Conservation (phyloP, 2,113 vertebrate species). For the Onychorhynchus coronatus region DNA sequence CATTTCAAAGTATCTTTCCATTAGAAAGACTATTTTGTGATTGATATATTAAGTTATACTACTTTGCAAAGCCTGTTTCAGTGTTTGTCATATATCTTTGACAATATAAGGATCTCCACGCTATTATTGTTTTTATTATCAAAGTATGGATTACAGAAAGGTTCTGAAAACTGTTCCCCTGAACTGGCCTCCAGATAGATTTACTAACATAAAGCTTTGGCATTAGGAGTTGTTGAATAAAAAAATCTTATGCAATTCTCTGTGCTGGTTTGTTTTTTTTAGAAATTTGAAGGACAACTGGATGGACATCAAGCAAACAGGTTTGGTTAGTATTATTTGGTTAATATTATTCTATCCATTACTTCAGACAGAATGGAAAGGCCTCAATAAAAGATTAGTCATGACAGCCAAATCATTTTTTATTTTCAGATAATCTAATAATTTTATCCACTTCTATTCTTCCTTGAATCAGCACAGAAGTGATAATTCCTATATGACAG, state of each 20-base stretch:
- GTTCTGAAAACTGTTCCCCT: not conserved
- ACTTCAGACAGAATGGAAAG: not conserved
- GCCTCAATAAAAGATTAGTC: not conserved
- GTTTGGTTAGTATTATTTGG: not conserved
- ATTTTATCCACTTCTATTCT: not conserved
- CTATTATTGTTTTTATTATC: not conserved
- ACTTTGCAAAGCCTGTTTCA: not conserved
- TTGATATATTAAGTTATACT: not conserved
- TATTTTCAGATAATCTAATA: slow-evolving; percentile 17
- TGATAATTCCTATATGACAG: not conserved
- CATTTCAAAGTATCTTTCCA: not conserved
- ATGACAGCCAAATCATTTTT: not conserved
- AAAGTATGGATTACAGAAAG: not conserved
- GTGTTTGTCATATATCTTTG: not conserved
- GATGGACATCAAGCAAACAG: not conserved
- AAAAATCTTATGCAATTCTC: not conserved
- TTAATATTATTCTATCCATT: not conserved
- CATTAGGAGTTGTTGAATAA: not conserved
- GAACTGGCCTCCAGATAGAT: not conserved
- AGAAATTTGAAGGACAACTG: not conserved
- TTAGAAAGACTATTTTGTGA: not conserved
- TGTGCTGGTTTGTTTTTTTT: not conserved
- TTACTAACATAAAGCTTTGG: not conserved
- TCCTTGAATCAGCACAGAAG: not conserved
- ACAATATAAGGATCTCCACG: not conserved